Conservation (phyloP, 2,113 vertebrate species). For the Ochotona princeps region DNA sequence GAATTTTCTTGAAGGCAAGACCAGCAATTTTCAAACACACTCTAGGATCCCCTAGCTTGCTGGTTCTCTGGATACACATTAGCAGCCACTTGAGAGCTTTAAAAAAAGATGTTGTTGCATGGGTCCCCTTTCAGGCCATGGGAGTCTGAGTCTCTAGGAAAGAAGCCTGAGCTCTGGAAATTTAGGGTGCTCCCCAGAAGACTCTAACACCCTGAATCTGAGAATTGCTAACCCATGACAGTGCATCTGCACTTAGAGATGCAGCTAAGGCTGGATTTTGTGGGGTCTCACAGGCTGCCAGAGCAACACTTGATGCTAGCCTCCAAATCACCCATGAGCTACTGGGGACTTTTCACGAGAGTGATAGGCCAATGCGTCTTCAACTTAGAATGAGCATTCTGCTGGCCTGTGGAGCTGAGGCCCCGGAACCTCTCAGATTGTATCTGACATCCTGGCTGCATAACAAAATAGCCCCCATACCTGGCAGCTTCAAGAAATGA, state of each 20-base stretch:
- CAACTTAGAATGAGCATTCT: background rate
- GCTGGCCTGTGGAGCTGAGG: background rate
- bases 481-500: background rate
- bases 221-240: background rate
- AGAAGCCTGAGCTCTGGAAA: slow-evolving; percentile 44
- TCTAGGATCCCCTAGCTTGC: slow-evolving; percentile 63
- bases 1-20: slow-evolving; percentile 78
- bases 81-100: slow-evolving; percentile 67
- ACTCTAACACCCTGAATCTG: background rate
- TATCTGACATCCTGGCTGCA: background rate
- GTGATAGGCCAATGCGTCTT: background rate
- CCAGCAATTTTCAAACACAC: slow-evolving; percentile 77
- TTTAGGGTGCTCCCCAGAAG: slow-evolving; percentile 37
- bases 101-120: slow-evolving; percentile 64
- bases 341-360: background rate
- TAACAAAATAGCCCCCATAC: slow-evolving; percentile 18
- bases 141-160: slow-evolving; percentile 48
- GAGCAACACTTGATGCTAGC: background rate
- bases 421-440: background rate
- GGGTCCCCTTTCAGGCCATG: slow-evolving; percentile 68
- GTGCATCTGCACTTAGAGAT: background rate
- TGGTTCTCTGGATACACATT: slow-evolving; percentile 62
- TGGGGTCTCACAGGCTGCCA: background rate
- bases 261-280: background rate
- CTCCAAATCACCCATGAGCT: background rate